These are phyloP conservation scores for Cyphomyrmex costatus DNA, from an alignment of 1,140 invertebrate species.

Conservation along the genomic window DNA sequence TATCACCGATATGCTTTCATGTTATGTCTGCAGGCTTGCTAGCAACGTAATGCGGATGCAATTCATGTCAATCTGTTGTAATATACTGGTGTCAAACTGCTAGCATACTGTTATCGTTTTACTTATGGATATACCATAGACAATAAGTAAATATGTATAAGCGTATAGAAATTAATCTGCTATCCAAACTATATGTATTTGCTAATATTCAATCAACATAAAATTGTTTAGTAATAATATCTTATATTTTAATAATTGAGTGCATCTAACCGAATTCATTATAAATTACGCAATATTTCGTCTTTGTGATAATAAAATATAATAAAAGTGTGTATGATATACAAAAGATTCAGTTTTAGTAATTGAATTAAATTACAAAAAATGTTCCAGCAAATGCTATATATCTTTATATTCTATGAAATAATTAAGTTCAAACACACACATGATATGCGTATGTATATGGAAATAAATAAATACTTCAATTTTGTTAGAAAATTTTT, in stretches of 20 bases:
- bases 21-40: constrained; percentile 21
- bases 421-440: neutral
- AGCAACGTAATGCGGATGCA: constrained; percentile 15
- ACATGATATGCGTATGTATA: too few species aligned
- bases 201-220: neutral
- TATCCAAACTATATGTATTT: neutral
- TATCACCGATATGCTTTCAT: constrained; percentile 20
- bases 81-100: constrained; percentile 7
- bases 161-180: neutral
- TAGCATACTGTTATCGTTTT: constrained; percentile 14
- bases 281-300: neutral
- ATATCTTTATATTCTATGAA: neutral
- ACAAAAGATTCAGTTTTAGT: neutral
- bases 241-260: neutral
- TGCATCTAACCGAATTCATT: too few species aligned
- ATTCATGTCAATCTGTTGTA: constrained; percentile 20
- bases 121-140: neutral
- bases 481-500: neutral
- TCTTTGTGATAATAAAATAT: neutral
- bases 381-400: neutral
- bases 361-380: neutral
- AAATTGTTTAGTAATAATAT: neutral
- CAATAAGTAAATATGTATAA: constrained; percentile 8
- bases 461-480: neutral
- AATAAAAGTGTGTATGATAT: neutral